Base-by-base conservation (phyloP, 2,888 invertebrate genomes). In the Plebejus argus region DNA sequence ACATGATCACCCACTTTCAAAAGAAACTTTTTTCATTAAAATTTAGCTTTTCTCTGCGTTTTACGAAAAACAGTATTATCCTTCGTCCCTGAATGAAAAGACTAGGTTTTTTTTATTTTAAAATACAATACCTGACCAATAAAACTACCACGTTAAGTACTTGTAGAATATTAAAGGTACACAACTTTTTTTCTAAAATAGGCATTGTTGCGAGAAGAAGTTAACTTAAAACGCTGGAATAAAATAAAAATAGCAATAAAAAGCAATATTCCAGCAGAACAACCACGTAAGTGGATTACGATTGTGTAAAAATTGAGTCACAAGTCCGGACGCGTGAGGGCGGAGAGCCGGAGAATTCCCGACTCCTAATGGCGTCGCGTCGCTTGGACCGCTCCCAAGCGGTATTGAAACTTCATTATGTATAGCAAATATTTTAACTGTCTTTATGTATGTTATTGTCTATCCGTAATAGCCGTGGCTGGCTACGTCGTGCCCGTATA, bases 351-450 rank as follows among this genome's bases (percentile, higher is more conserved):
- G 82, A 79, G 82, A 90, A 92, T 92, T 90, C 93, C 91, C 91
- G 58, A 58, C 58, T 58, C 20, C 89, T 93, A 92, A 92, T 93
- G 90, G 92, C 90, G 88, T 87, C 87, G 92, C 90, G 88, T 87
- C 87, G 87, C 86, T 84, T 83, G 81, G 80, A 83, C 82, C 81
- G 85, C 83, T 82, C 85, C 84, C 91, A 89, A 90, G 90, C 90
- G 89, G 88, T 89, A 90, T 89, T 87, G 85, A 88, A 86, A 86
- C 85, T 86, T 86, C 83, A 85, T 85, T 86, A 61, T 61, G 58
- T 61, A 20, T 61, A 20, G 58, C 10, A 20, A 20, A 20, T 61
- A 61, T 20, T 20, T 10, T 20, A 20, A 20, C 20, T 10, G 53
- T 53, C 53, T 53, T 53, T 53, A 53, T 53, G 53, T 53, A 53